These are phyloP conservation scores for Hecatera dysodea DNA, from an alignment of 2,888 invertebrate species.

Conservation along the genomic window DNA sequence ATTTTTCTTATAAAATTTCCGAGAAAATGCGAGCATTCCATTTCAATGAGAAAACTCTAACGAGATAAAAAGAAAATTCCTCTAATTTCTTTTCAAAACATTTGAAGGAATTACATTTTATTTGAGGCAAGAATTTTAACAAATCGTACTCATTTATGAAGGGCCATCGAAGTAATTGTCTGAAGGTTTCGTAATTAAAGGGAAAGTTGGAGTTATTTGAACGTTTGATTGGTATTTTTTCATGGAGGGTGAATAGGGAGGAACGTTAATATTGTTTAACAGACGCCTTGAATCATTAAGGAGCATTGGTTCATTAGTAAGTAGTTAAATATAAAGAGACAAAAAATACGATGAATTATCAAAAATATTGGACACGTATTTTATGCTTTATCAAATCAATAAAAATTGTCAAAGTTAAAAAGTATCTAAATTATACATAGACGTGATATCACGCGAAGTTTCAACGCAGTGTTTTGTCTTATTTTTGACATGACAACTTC, in stretches of 20 bases:
- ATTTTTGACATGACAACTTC: no score
- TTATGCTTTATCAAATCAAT: no score
- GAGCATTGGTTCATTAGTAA: neutral
- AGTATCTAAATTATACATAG: no score
- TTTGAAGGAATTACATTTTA: slow-evolving; percentile 48
- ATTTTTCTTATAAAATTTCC: slow-evolving; percentile 27
- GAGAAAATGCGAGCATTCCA: slow-evolving; percentile 26
- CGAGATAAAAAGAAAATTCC: slow-evolving; percentile 43
- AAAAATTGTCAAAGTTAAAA: no score
- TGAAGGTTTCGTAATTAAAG: slow-evolving; percentile 40
- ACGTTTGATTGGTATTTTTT: slow-evolving; percentile 1
- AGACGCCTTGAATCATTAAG: neutral
- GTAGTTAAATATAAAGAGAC: no score
- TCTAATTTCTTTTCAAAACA: slow-evolving; percentile 51
- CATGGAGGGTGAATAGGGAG: neutral
- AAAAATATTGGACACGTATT: no score
- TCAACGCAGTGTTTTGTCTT: no score
- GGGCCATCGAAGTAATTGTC: slow-evolving; percentile 33
- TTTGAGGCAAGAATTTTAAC: slow-evolving; percentile 39
- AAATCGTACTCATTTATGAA: slow-evolving; percentile 24
- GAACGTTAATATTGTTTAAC: neutral
- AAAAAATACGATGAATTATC: no score
- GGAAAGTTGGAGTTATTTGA: slow-evolving; percentile 28
- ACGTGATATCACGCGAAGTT: no score
- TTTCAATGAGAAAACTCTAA: slow-evolving; percentile 27